Evolutionary conservation across 2,888 invertebrate species (phyloP), one percentile per base, ranked within the genome.

Genomic region (Dromius quadrimaculatus): DNA sequence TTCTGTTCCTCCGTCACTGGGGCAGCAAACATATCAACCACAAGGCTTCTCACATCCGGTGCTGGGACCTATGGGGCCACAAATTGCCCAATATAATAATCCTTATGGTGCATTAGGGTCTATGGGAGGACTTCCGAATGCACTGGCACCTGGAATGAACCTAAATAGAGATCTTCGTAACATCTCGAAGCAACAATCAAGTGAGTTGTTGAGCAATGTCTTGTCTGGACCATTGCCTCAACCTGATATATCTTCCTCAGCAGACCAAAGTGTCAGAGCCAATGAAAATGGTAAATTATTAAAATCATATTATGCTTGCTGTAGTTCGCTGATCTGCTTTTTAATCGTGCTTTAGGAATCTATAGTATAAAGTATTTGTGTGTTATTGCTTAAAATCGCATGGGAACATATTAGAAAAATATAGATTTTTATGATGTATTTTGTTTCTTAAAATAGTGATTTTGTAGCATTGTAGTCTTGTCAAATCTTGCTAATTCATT

Each of bases 1-100:
- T 84, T 93, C 92, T 73, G 89, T 92, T 78, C 91, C 90, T 38
- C 91, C 92, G 43, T 87, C 90, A 59, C 85, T 90, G 79, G 87
- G 87, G 17, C 86, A 86, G 4, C 85, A 86, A 76, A 87, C 81
- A 77, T 89, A 87, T 78, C 91, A 90, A 80, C 87, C 87, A 74
- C 85, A 84, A 36, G 89, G 89, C 79, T 92, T 89, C 83, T 87
- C 85, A 71, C 92, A 92, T 83, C 90, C 91, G 0, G 89, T 90
- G 78, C 87, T 92, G 82, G 88, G 89, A 1, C 80, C 83, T 11
- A 83, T 84, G 80, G 85, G 82, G 0, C 84, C 84, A 28, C 83
- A 84, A 77, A 81, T 85, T 74, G 83, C 84, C 5, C 86, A 85
- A 72, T 85, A 83, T 75, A 84, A 83, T 75, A 80, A 83, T 22